These are phyloP conservation scores for Carassius gibelio DNA, from an alignment of 2,113 vertebrate genomes.

Conservation along the genomic window DNA sequence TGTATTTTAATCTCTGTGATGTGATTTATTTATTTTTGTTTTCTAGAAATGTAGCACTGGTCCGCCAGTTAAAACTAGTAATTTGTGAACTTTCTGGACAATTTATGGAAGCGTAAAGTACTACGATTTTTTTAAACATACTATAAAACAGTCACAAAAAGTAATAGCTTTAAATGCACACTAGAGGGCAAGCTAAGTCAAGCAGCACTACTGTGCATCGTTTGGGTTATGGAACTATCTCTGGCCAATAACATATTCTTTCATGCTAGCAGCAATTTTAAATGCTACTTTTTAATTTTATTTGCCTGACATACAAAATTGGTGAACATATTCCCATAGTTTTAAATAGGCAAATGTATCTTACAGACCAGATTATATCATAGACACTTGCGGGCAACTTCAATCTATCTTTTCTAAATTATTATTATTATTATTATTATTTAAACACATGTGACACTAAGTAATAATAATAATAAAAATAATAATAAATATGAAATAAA, in stretches of 20 bases:
- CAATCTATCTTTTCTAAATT: too few species aligned
- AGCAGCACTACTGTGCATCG: not conserved
- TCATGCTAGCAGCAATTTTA: not conserved
- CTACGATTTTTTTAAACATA: not conserved
- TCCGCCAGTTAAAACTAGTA: not conserved
- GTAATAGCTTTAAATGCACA: not conserved
- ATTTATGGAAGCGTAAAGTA: not conserved
- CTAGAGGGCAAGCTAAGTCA: slow-evolving; percentile 17
- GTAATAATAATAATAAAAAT: too few species aligned
- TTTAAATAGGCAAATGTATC: too few species aligned
- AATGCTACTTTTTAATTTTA: not conserved
- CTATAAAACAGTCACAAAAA: not conserved
- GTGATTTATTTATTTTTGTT: not conserved
- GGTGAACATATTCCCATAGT: too few species aligned
- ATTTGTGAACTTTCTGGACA: not conserved
- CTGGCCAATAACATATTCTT: not conserved
- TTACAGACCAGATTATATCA: too few species aligned
- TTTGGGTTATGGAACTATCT: not conserved
- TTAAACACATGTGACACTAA: too few species aligned
- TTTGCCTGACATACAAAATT: not conserved
- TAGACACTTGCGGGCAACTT: too few species aligned
- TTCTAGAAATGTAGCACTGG: not conserved
- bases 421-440: too few species aligned
- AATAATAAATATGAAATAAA: too few species aligned
- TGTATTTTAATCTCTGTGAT: not conserved